Conservation (phyloP, 2,113 vertebrate species). For the Nanorana parkeri region DNA sequence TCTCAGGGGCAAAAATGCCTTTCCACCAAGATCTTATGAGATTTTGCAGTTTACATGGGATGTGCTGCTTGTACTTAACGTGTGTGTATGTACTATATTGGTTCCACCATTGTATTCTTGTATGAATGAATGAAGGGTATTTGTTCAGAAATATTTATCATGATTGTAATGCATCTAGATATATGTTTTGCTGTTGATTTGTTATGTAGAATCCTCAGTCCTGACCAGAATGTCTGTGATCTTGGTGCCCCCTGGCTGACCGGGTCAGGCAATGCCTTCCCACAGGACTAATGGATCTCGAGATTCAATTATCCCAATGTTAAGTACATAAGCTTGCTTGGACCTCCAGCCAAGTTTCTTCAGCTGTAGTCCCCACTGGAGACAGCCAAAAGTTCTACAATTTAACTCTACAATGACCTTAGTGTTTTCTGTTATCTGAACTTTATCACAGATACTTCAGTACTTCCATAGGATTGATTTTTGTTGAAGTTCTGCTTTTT, state of each 20-base stretch:
- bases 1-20: no score
- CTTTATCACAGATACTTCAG: neutral
- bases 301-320: constrained; percentile 10
- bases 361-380: neutral
- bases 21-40: no score
- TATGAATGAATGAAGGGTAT: no score
- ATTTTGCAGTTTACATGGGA: no score
- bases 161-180: no score
- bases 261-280: constrained; percentile 25
- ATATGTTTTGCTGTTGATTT: neutral
- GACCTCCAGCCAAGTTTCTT: constrained; percentile 21
- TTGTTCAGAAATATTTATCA: no score
- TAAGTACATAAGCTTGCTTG: constrained; percentile 6
- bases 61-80: no score
- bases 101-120: no score
- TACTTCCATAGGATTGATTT: neutral
- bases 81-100: no score
- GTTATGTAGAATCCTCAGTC: neutral
- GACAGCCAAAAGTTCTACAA: neutral
- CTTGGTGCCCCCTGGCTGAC: constrained; percentile 6
- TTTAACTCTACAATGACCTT: constrained; percentile 10
- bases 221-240: neutral
- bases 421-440: neutral
- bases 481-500: no score
- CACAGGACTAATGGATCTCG: constrained; percentile 13